Evolutionary conservation across 2,888 invertebrate species (phyloP).

Genomic region (Pomacea canaliculata): DNA sequence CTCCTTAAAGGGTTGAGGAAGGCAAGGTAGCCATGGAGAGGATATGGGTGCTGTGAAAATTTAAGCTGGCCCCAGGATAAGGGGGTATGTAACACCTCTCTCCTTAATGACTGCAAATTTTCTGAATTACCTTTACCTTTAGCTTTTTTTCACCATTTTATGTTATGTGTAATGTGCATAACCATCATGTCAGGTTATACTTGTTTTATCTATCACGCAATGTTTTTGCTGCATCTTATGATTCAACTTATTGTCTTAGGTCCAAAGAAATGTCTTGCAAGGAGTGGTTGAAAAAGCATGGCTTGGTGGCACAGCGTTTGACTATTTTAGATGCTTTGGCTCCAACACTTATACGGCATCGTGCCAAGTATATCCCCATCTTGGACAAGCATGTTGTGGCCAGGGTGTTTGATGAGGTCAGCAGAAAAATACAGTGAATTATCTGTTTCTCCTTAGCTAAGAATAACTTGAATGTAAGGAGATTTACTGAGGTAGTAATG

Average conservation of each 20-base stretch:
- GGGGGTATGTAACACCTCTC: no score
- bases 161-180: neutral
- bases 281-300: conserved; percentile 67
- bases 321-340: conserved; percentile 66
- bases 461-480: neutral
- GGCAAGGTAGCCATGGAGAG: no score
- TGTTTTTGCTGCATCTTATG: no score
- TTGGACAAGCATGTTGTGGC: conserved; percentile 65
- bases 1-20: neutral
- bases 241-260: conserved; percentile 18
- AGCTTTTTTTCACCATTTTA: neutral
- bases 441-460: neutral
- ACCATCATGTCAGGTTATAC: neutral
- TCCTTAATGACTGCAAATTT: no score
- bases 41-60: no score
- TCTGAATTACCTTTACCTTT: neutral
- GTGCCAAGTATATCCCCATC: conserved; percentile 64
- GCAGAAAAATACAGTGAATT: neutral
- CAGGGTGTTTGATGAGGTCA: conserved; percentile 68
- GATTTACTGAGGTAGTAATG: no score
- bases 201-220: neutral
- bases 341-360: conserved; percentile 65
- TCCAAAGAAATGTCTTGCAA: conserved; percentile 45
- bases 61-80: no score
- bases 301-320: conserved; percentile 62